Conservation (phyloP, 1,140 invertebrate genomes). For the Bombus waltoni region DNA sequence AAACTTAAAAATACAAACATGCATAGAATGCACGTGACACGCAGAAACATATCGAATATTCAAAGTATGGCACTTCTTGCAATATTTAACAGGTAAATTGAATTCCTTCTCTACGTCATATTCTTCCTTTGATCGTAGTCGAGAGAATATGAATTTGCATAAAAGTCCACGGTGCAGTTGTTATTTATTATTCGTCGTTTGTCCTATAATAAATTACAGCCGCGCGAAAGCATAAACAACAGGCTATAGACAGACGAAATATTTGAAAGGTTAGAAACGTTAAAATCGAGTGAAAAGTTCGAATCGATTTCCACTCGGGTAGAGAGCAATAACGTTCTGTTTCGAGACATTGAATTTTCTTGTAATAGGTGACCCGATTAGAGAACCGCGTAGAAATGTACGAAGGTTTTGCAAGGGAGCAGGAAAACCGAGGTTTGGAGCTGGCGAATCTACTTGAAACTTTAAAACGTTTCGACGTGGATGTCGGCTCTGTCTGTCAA, state of each 20-base stretch:
- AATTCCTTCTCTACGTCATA: too few species aligned
- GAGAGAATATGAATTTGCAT: too few species aligned
- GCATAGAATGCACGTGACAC: too few species aligned
- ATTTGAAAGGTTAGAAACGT: background rate
- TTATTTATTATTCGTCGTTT: too few species aligned
- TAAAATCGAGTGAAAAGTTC: background rate
- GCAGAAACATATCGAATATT: too few species aligned
- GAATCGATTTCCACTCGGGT: background rate
- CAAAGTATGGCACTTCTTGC: too few species aligned
- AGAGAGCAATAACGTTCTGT: background rate
- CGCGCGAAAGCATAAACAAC: background rate
- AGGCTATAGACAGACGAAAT: background rate
- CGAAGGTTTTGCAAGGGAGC: constrained; percentile 40
- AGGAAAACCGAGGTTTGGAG: constrained; percentile 60
- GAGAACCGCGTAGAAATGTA: constrained; percentile 31
- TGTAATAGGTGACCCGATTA: constrained; percentile 18
- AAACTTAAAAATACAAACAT: too few species aligned
- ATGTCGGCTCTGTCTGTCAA: constrained; percentile 62
- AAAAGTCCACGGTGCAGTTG: too few species aligned
- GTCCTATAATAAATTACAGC: background rate
- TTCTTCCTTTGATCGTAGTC: too few species aligned
- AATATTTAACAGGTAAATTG: too few species aligned
- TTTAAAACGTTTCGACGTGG: constrained; percentile 68
- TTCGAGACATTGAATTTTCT: background rate
- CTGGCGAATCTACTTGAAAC: constrained; percentile 71